phyloP scores from a whole-genome alignment of 2,113 vertebrate species.

The Scortum barcoo region DNA sequence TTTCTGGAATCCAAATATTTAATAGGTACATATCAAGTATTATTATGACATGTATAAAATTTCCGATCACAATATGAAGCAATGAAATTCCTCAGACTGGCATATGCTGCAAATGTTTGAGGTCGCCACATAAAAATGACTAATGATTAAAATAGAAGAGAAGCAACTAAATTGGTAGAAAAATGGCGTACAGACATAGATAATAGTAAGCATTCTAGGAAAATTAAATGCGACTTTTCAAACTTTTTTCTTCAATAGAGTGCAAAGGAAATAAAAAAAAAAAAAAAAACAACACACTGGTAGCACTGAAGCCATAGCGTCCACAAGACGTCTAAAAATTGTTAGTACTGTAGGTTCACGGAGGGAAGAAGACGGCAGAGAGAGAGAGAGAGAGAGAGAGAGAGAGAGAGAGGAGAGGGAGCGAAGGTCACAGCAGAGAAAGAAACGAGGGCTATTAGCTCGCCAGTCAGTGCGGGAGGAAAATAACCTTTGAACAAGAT shows the following conservation, averaged over 20 bases:
- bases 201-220: constrained; percentile 84
- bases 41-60: constrained; percentile 99
- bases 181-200: constrained; percentile 83
- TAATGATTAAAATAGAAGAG: constrained; percentile 90
- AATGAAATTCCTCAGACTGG: constrained; percentile 90
- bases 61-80: constrained; percentile 98
- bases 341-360: constrained; percentile 94
- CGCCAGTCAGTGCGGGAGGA: constrained; percentile 85
- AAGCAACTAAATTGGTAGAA: constrained; percentile 87
- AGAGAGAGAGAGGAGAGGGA: constrained; percentile 74
- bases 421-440: constrained; percentile 88
- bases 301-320: constrained; percentile 95
- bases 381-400: constrained; percentile 71
- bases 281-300: constrained; percentile 91
- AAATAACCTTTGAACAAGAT: constrained; percentile 82
- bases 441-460: constrained; percentile 84
- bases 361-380: constrained; percentile 75
- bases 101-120: constrained; percentile 86
- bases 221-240: constrained; percentile 86
- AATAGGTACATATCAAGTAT: constrained; percentile 96
- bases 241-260: constrained; percentile 81
- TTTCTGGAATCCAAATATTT: constrained; percentile 99
- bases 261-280: constrained; percentile 90
- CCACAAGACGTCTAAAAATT: constrained; percentile 92
- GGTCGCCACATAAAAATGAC: constrained; percentile 90